Conservation (phyloP, 1,140 invertebrate species). For the Thaumatotibia leucotreta region DNA sequence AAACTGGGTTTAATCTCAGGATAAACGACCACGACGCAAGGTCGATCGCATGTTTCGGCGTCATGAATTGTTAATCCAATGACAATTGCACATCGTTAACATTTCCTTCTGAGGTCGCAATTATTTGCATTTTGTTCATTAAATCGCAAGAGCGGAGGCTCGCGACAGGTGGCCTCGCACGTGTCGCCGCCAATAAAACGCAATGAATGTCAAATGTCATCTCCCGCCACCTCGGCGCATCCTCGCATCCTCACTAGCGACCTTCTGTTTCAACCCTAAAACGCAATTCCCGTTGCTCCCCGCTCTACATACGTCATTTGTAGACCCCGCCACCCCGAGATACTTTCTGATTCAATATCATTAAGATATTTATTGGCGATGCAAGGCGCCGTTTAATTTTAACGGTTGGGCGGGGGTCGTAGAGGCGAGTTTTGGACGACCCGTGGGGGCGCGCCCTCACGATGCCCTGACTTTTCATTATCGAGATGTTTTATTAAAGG, state of each 20-base stretch:
- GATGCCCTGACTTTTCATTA: constrained; percentile 76
- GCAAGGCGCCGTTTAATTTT: constrained; percentile 54
- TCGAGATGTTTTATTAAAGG: constrained; percentile 76
- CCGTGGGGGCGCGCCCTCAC: constrained; percentile 42
- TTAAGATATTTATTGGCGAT: constrained; percentile 72
- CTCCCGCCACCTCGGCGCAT: constrained; percentile 29
- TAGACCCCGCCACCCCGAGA: constrained; percentile 35
- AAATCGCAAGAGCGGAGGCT: constrained; percentile 41
- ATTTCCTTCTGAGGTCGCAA: constrained; percentile 11
- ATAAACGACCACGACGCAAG: not conserved
- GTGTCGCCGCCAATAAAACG: constrained; percentile 69
- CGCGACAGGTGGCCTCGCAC: constrained; percentile 70
- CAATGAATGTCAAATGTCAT: constrained; percentile 72
- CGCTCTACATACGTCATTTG: constrained; percentile 35
- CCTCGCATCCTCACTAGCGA: constrained; percentile 23
- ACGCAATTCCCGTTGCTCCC: constrained; percentile 25
- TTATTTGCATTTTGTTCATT: constrained; percentile 18
- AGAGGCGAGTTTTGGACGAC: constrained; percentile 51
- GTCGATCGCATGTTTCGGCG: constrained; percentile 1
- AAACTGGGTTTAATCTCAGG: not conserved
- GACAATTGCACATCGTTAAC: constrained; percentile 11
- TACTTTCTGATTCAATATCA: constrained; percentile 75
- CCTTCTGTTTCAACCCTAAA: constrained; percentile 33
- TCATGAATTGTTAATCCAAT: constrained; percentile 12
- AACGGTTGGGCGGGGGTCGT: constrained; percentile 39